Percentiles rank a stretch among this genome's conserved stretches.
These are phyloP conservation scores for Octomys mimax DNA, from an alignment of 2,797 vertebrate genomes.

Conservation along the genomic window DNA sequence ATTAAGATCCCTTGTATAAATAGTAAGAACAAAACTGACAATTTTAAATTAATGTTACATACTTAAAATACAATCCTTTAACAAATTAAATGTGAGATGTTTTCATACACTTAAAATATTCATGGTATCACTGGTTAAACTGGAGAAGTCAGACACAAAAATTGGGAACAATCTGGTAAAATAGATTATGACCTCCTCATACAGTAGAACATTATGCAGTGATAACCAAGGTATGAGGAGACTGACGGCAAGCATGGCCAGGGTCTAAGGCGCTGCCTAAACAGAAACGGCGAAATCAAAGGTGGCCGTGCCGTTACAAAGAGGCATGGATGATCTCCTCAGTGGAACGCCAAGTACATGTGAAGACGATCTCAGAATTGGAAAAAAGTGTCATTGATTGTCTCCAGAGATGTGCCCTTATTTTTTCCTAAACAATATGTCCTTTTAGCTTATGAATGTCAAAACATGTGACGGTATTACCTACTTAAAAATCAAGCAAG, in stretches of 20 bases:
- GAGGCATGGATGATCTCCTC: background rate
- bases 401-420: background rate
- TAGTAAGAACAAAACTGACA: conserved; percentile 40
- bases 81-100: background rate
- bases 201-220: background rate
- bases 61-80: conserved; percentile 33
- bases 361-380: background rate
- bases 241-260: background rate
- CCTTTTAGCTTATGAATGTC: conserved; percentile 34
- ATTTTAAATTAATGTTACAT: conserved; percentile 20
- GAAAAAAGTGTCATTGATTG: background rate
- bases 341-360: background rate
- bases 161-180: background rate
- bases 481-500: background rate
- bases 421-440: background rate
- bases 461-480: background rate
- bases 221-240: background rate
- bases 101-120: background rate
- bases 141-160: conserved; percentile 40
- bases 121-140: background rate
- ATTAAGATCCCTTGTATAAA: background rate
- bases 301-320: background rate
- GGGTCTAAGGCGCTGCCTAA: conserved; percentile 5
- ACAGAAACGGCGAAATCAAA: conserved; percentile 12
- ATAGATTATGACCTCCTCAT: background rate